Evolutionary conservation across 2,888 invertebrate genomes (phyloP).

Genomic region (Conus canariensis): DNA sequence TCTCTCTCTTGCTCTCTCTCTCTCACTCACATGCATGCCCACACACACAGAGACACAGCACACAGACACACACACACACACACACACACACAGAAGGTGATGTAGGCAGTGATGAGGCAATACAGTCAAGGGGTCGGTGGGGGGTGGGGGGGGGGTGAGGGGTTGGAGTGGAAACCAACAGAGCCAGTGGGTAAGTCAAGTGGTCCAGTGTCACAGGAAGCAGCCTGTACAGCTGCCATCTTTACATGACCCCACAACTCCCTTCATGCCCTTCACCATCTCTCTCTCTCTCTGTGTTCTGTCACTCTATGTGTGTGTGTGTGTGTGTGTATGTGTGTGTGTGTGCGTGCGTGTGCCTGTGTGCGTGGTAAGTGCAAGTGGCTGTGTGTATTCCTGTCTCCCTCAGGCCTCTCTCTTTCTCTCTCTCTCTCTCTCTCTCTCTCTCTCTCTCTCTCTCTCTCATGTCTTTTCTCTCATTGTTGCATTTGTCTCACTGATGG

Average conservation of each 20-base stretch:
- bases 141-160: not conserved
- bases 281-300: not conserved
- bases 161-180: no score
- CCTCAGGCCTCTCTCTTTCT: not conserved
- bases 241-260: no score
- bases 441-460: no score
- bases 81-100: not conserved
- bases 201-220: no score
- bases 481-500: no score
- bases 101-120: not conserved
- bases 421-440: no score
- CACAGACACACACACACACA: not conserved
- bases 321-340: not conserved
- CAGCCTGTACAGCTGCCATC: no score
- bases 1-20: no score
- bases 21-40: not conserved
- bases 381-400: not conserved
- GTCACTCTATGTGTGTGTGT: not conserved
- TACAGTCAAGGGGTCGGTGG: not conserved
- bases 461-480: no score
- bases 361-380: not conserved
- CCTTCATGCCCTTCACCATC: no score
- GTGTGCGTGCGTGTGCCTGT: conserved; percentile 12
- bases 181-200: no score
- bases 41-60: not conserved